Evolutionary conservation across 2,888 invertebrate genomes (phyloP), one percentile per base, ranked within the genome.

Genomic region (Thalpophila matura): DNA sequence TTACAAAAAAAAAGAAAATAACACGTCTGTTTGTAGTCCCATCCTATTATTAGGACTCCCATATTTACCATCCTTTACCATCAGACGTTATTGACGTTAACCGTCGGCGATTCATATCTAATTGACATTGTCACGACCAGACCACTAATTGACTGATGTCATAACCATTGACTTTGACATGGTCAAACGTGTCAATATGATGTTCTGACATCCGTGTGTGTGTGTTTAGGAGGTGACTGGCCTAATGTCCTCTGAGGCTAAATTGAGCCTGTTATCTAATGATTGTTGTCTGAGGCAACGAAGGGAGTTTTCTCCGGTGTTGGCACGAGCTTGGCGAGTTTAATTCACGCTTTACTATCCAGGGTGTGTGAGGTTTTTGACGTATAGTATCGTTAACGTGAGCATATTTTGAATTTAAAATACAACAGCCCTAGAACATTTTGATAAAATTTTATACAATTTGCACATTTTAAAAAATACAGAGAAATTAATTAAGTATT

Each of bases 111-210:
- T 29, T 62, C 14, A 69, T 27, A 69, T 29, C 31, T 69, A 59
- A 67, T 59, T 74, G 69, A 61, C 62, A 53, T 61, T 69, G 45
- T 14, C 49, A 47, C 37, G 46, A 26, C 35, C 27, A 59, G 47
- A 29, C 27, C 12, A 65, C 7, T 43, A 22, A 72, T 29, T 73
- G 45, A 22, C 29, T 73, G 68, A 57, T 58, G 68, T 68, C 74
- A 73, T 57, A 42, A 29, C 29, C 27, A 26, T n/a, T 74, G 75
- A 74, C 70, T 37, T 74, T 74, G 62, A 18, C 22, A 35, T 55
- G 62, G 69, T 51, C 75, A 61, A 22, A 45, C 29, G 49, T 53
- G 37, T 67, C 68, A 74, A 42, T n/a, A n/a, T 49, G 47, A 50
- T 42, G 20, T n/a, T 38, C 10, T 6, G 2, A 59, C 51, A 68